A percentile compares a stretch with the other conserved stretches of the same genome.
phyloP scores from a whole-genome alignment of 2,888 invertebrate species.

The Synanthedon andrenaeformis region DNA sequence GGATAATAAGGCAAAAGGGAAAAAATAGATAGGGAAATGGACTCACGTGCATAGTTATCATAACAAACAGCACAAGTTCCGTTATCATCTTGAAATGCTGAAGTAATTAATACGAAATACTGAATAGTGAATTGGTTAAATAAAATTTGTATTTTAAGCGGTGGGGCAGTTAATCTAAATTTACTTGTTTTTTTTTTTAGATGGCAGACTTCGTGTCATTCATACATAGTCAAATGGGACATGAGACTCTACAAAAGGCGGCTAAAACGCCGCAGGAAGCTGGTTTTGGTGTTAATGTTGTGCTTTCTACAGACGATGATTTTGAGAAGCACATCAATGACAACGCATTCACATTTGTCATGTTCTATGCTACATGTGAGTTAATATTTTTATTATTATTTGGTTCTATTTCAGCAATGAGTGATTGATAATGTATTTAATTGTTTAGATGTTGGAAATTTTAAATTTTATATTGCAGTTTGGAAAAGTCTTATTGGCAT shows the following conservation, averaged over 20 bases:
- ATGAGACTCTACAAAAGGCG: slow-evolving; percentile 18
- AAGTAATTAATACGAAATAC: no score
- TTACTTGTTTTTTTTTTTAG: slow-evolving; percentile 32
- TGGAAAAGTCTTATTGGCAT: no score
- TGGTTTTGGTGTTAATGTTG: slow-evolving; percentile 54
- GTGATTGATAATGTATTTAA: neutral
- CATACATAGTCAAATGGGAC: slow-evolving; percentile 56
- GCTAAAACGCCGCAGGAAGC: slow-evolving; percentile 34
- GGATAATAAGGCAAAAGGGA: no score
- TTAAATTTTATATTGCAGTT: neutral
- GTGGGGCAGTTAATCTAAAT: no score
- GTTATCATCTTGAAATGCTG: no score
- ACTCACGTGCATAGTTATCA: no score
- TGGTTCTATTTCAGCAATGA: neutral
- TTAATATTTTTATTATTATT: slow-evolving; percentile 6
- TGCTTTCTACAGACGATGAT: slow-evolving; percentile 67
- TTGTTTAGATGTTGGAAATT: neutral
- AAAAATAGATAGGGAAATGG: no score
- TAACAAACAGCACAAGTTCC: no score
- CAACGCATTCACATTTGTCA: slow-evolving; percentile 74
- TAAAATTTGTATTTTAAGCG: no score
- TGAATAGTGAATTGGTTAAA: no score
- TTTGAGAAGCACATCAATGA: slow-evolving; percentile 72
- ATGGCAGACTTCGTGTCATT: slow-evolving; percentile 75
- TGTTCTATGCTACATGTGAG: slow-evolving; percentile 84